phyloP scores from a whole-genome alignment of 2,113 vertebrate genomes.

The Phoxinus phoxinus region DNA sequence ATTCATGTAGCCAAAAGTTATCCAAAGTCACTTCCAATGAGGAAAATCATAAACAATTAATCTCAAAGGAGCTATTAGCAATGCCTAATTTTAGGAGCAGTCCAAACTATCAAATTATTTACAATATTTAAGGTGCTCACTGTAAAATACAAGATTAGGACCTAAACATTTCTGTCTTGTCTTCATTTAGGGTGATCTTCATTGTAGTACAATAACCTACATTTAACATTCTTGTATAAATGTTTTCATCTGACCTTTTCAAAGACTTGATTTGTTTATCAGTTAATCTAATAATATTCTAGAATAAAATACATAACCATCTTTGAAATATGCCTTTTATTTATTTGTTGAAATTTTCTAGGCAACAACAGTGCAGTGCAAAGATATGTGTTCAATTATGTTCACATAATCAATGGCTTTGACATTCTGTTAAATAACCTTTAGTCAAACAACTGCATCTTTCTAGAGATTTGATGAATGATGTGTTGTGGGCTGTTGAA shows the following conservation, averaged over 20 bases:
- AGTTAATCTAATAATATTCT: neutral
- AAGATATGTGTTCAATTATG: neutral
- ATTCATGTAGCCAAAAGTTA: no score
- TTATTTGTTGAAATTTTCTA: neutral
- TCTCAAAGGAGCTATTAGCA: neutral
- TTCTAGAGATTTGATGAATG: constrained; percentile 69
- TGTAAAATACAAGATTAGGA: neutral
- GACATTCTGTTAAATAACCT: constrained; percentile 11
- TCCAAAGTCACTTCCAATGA: no score
- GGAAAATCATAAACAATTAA: no score
- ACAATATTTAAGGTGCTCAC: neutral
- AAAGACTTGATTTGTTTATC: no score
- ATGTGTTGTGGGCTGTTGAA: constrained; percentile 51
- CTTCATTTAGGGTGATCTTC: neutral
- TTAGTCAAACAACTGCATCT: constrained; percentile 41
- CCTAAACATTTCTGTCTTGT: neutral
- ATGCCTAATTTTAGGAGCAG: neutral
- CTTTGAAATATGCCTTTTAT: neutral
- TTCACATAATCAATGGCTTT: neutral
- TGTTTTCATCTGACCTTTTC: no score
- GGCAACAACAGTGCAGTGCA: neutral
- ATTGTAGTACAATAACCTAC: neutral
- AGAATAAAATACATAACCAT: neutral
- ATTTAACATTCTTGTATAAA: neutral
- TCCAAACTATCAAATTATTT: neutral